Evolutionary conservation across 2,888 invertebrate species (phyloP).

Genomic region (Leptinotarsa peninsularis): DNA sequence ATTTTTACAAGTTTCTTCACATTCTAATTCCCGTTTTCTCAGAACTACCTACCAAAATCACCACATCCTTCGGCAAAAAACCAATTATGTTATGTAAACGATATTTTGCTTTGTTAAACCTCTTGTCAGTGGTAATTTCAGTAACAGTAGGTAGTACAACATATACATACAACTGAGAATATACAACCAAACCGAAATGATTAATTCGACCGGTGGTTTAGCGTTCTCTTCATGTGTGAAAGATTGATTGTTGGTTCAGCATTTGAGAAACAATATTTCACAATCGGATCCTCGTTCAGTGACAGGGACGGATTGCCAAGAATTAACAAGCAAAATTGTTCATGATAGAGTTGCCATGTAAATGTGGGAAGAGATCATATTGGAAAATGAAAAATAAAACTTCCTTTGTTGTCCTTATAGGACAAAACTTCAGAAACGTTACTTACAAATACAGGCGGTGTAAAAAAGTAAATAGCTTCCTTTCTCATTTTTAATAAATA

Average conservation of each 20-base stretch:
- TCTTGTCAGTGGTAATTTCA: slow-evolving; percentile 28
- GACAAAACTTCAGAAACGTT: no score
- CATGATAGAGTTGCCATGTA: not conserved
- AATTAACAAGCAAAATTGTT: not conserved
- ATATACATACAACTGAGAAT: slow-evolving; percentile 21
- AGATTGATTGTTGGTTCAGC: slow-evolving; percentile 58
- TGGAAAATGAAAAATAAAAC: no score
- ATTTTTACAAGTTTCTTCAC: no score
- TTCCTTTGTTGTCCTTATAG: no score
- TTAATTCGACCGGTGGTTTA: slow-evolving; percentile 57
- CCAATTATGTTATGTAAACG: no score
- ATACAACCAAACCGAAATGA: slow-evolving; percentile 43
- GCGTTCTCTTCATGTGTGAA: slow-evolving; percentile 59
- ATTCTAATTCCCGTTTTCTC: no score
- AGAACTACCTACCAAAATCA: no score
- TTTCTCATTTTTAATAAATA: no score
- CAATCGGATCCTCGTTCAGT: slow-evolving; percentile 33
- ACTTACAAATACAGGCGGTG: no score
- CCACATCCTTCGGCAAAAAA: no score
- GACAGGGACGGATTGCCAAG: slow-evolving; percentile 6
- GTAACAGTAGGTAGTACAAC: slow-evolving; percentile 40
- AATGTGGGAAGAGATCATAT: no score
- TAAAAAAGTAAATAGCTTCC: no score
- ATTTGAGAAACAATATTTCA: slow-evolving; percentile 56
- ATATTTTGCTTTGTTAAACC: not conserved